Conservation (phyloP, 1,140 invertebrate genomes). For the Micrasema minimum region DNA sequence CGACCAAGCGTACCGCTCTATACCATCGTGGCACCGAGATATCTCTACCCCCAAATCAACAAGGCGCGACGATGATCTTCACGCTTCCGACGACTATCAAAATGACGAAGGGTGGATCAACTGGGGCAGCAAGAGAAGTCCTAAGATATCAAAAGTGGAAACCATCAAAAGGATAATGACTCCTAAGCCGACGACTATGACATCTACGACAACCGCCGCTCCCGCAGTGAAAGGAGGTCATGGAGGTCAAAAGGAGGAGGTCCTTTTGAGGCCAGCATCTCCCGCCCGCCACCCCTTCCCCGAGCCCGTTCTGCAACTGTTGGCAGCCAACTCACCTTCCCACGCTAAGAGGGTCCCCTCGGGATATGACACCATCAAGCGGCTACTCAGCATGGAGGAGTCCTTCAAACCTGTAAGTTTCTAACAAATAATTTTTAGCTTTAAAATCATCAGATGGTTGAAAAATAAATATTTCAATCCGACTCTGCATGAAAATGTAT, state of each 20-base stretch:
- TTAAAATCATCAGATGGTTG: too few relatives aligned
- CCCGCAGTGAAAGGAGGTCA: conserved; percentile 58
- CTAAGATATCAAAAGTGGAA: conserved; percentile 44
- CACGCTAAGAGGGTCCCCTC: conserved; percentile 57
- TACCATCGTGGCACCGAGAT: conserved; percentile 40
- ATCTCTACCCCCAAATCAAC: conserved; percentile 34
- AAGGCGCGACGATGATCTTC: conserved; percentile 35
- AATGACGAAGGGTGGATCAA: conserved; percentile 65
- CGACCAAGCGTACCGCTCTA: neutral
- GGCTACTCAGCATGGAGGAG: conserved; percentile 67
- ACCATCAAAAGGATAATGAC: conserved; percentile 31
- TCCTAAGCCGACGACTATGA: conserved; percentile 9
- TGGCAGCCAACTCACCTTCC: conserved; percentile 57
- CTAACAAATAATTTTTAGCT: neutral
- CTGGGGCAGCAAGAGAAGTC: conserved; percentile 65
- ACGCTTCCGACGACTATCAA: conserved; percentile 59
- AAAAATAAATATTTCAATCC: neutral
- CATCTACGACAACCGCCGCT: conserved; percentile 43
- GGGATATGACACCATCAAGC: conserved; percentile 69
- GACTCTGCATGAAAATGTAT: neutral
- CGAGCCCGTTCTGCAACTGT: conserved; percentile 61
- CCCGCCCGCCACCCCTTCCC: conserved; percentile 64
- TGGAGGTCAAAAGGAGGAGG: conserved; percentile 71
- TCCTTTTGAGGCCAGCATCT: conserved; percentile 68
- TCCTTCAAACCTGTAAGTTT: conserved; percentile 63